These are phyloP conservation scores for Oikopleura albicans DNA, from an alignment of 23 tunicate species.

Conservation along the genomic window DNA sequence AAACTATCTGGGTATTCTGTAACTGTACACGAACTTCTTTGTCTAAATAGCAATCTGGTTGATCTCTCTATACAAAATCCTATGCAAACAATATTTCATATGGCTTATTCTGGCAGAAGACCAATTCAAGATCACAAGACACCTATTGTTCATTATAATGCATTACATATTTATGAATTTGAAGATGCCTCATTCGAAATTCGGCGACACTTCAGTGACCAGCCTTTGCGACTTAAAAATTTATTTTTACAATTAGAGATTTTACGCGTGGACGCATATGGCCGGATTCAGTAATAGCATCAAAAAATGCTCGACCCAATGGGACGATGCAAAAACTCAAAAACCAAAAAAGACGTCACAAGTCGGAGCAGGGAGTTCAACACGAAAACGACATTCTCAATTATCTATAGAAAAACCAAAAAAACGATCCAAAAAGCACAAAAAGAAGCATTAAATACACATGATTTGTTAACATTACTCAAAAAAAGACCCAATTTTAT, in stretches of 20 bases:
- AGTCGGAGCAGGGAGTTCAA: background rate
- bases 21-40: background rate
- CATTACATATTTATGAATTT: background rate
- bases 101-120: background rate
- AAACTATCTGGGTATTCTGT: background rate
- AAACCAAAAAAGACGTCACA: background rate
- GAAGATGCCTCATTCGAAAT: background rate
- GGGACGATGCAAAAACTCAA: background rate
- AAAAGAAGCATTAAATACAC: background rate
- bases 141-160: background rate
- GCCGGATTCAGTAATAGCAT: background rate
- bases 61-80: background rate
- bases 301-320: background rate
- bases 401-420: background rate
- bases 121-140: background rate
- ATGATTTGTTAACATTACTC: background rate
- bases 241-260: background rate
- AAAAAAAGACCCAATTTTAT: background rate
- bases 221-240: background rate
- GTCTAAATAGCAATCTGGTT: background rate
- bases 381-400: background rate
- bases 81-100: background rate
- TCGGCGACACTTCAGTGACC: background rate
- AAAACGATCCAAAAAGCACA: background rate
- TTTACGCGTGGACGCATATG: background rate